Evolutionary conservation across 1,140 invertebrate species (phyloP).

Genomic region (Drosophila sulfurigaster): DNA sequence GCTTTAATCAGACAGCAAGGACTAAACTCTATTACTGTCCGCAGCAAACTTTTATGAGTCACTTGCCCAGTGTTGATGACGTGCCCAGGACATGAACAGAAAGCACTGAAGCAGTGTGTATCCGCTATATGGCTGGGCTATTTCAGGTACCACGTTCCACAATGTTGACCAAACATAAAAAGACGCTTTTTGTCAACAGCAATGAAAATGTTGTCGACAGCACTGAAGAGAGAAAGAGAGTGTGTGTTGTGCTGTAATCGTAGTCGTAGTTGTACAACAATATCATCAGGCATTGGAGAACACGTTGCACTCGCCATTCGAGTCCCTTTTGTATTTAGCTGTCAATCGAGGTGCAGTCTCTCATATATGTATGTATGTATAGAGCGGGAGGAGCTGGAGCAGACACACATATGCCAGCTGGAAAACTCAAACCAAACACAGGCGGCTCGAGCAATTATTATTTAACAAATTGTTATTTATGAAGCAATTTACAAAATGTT

Average conservation of each 20-base stretch:
- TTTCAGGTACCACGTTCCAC: conserved; percentile 46
- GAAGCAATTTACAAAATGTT: conserved; percentile 84
- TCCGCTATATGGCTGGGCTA: background rate
- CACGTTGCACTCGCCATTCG: conserved; percentile 9
- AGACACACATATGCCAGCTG: conserved; percentile 31
- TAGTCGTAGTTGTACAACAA: background rate
- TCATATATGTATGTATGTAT: background rate
- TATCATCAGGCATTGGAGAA: conserved; percentile 12
- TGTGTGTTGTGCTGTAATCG: background rate
- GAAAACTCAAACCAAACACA: conserved; percentile 17
- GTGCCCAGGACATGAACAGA: conserved; percentile 26
- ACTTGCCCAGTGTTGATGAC: conserved; percentile 53
- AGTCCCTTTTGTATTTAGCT: conserved; percentile 21
- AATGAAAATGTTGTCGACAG: conserved; percentile 20
- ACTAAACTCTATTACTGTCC: conserved; percentile 22
- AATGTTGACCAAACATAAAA: conserved; percentile 74
- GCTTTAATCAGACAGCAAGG: conserved; percentile 59
- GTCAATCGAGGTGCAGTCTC: conserved; percentile 25
- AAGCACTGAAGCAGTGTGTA: no score
- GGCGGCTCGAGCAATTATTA: conserved; percentile 72
- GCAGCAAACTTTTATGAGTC: conserved; percentile 58
- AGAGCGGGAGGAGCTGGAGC: background rate
- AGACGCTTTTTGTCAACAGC: conserved; percentile 30
- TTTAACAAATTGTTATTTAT: conserved; percentile 84
- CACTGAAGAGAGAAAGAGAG: no score